These are phyloP conservation scores for Brotula barbata DNA, from an alignment of 2,797 vertebrate species.

Conservation along the genomic window DNA sequence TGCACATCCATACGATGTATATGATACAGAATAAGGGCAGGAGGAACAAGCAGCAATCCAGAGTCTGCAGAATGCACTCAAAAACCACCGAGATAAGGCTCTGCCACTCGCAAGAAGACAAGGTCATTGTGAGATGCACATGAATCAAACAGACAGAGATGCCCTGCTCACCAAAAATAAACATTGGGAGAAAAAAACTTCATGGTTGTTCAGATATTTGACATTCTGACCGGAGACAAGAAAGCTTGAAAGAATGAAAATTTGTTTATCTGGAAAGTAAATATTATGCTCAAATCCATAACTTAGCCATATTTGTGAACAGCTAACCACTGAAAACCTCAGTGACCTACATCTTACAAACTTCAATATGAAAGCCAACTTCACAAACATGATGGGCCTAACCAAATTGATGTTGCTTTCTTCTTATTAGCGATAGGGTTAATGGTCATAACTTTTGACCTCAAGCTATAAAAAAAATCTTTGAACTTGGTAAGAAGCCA, in stretches of 20 bases:
- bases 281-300: slow-evolving; percentile 6
- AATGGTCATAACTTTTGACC: slow-evolving; percentile 35
- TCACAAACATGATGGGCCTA: neutral
- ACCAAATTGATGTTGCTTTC: slow-evolving; percentile 10
- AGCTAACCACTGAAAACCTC: neutral
- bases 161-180: slow-evolving; percentile 41
- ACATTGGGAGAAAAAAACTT: slow-evolving; percentile 26
- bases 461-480: slow-evolving; percentile 13
- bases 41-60: slow-evolving; percentile 46
- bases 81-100: slow-evolving; percentile 43
- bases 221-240: no score
- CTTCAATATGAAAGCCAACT: slow-evolving; percentile 16
- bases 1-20: slow-evolving; percentile 23
- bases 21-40: slow-evolving; percentile 23
- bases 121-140: slow-evolving; percentile 31
- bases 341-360: slow-evolving; percentile 4
- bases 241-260: slow-evolving; percentile 15
- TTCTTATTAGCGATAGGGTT: slow-evolving; percentile 19
- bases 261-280: neutral
- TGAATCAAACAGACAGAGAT: slow-evolving; percentile 46
- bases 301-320: neutral
- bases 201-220: slow-evolving; percentile 26
- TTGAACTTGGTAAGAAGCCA: slow-evolving; percentile 38
- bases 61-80: slow-evolving; percentile 35
- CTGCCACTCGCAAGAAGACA: slow-evolving; percentile 31